A percentile compares a stretch with the other conserved stretches of the same genome.
Evolutionary conservation across 2,888 invertebrate species (phyloP).

Genomic region (Mesorhabditis spiculigera): DNA sequence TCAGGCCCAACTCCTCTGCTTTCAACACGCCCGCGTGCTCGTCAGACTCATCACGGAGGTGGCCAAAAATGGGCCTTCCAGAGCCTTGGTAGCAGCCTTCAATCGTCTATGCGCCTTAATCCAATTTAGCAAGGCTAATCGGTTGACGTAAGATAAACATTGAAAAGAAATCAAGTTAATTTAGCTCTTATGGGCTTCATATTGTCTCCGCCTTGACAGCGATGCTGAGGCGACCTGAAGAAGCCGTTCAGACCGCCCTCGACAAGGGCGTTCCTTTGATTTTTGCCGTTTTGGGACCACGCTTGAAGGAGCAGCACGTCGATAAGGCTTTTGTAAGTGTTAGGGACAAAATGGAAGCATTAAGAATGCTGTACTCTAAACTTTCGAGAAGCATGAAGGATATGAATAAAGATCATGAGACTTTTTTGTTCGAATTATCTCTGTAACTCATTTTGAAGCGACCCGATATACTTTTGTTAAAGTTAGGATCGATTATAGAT

Average conservation of each 20-base stretch:
- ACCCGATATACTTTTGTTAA: too few relatives aligned
- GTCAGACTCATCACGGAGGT: conserved; percentile 2
- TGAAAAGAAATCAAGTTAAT: neutral
- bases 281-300: conserved; percentile 4
- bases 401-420: too few relatives aligned
- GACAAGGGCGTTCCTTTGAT: neutral
- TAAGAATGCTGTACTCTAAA: too few relatives aligned
- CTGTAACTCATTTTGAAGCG: too few relatives aligned
- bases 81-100: neutral
- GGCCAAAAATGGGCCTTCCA: neutral
- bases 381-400: too few relatives aligned
- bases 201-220: neutral
- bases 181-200: neutral
- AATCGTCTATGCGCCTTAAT: neutral
- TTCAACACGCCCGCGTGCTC: neutral
- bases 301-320: neutral
- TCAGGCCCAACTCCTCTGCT: neutral
- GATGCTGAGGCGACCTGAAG: neutral
- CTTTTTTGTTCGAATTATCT: too few relatives aligned
- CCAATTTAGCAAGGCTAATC: neutral
- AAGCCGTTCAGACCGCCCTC: neutral
- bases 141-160: neutral
- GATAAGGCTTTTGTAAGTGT: conserved; percentile 2
- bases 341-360: neutral
- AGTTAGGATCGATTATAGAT: too few relatives aligned